A percentile compares a stretch with the other conserved stretches of the same genome.
These are phyloP conservation scores for Monomorium pharaonis DNA, from an alignment of 1,140 invertebrate species.

Conservation along the genomic window DNA sequence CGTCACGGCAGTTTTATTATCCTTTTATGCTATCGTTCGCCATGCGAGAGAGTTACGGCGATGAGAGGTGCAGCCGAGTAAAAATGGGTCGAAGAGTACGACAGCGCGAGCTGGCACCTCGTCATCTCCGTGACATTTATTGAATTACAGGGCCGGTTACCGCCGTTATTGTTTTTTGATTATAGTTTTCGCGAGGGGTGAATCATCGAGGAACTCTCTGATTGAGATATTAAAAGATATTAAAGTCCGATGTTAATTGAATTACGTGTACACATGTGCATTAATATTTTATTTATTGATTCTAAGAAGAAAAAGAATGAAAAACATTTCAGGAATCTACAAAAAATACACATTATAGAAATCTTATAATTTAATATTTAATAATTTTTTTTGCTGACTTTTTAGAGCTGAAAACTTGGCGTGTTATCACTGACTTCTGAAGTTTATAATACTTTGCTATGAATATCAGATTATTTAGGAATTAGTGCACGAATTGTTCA, in stretches of 20 bases:
- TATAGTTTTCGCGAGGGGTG: background rate
- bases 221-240: slow-evolving; percentile 5
- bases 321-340: background rate
- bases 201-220: background rate
- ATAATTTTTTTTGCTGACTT: background rate
- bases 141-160: slow-evolving; percentile 54
- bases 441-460: background rate
- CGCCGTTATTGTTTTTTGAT: background rate
- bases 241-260: background rate
- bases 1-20: slow-evolving; percentile 67
- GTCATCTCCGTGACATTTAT: slow-evolving; percentile 57
- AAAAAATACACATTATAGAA: background rate
- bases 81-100: slow-evolving; percentile 64
- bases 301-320: background rate
- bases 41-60: slow-evolving; percentile 25
- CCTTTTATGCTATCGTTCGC: slow-evolving; percentile 17
- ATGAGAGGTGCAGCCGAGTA: slow-evolving; percentile 40
- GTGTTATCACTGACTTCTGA: background rate
- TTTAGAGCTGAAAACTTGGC: background rate
- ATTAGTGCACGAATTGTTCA: slow-evolving; percentile 31
- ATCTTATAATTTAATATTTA: background rate
- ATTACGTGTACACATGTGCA: background rate
- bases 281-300: background rate
- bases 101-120: slow-evolving; percentile 58
- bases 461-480: slow-evolving; percentile 11